Conservation (phyloP, 2,113 vertebrate species). For the Hylia prasina region DNA sequence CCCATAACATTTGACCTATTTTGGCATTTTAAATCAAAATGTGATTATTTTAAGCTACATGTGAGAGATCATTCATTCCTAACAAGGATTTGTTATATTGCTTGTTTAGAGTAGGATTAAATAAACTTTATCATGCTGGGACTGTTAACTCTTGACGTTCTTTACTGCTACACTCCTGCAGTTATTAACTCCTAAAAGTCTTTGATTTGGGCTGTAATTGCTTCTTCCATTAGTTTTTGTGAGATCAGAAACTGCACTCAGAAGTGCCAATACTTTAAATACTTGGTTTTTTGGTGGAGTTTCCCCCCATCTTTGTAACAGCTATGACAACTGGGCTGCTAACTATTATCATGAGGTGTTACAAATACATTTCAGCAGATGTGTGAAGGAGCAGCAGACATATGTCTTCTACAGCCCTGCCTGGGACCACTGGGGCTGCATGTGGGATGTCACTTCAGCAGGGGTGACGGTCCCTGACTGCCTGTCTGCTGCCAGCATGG, state of each 20-base stretch:
- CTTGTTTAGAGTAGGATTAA: slow-evolving; percentile 28
- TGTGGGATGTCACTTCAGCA: neutral
- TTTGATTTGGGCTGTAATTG: neutral
- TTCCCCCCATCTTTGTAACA: neutral
- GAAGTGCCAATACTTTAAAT: neutral
- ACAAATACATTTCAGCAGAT: neutral
- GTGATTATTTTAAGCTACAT: slow-evolving; percentile 18
- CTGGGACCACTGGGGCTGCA: neutral
- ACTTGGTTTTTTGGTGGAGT: accelerated
- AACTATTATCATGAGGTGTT: neutral
- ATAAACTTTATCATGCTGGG: neutral
- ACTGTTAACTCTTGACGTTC: neutral
- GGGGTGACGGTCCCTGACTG: neutral
- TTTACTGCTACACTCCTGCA: neutral
- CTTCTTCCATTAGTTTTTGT: neutral
- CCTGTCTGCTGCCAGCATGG: neutral
- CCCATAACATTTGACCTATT: neutral
- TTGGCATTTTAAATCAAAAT: slow-evolving; percentile 4
- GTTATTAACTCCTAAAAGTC: neutral
- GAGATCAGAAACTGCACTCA: neutral
- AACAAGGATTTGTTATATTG: slow-evolving; percentile 29
- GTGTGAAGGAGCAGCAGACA: neutral
- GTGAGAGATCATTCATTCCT: slow-evolving; percentile 18
- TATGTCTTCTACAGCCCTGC: neutral
- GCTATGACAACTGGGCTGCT: accelerated